Base-by-base conservation (phyloP, 2,797 vertebrate genomes). In the Molossus alvarezi region DNA sequence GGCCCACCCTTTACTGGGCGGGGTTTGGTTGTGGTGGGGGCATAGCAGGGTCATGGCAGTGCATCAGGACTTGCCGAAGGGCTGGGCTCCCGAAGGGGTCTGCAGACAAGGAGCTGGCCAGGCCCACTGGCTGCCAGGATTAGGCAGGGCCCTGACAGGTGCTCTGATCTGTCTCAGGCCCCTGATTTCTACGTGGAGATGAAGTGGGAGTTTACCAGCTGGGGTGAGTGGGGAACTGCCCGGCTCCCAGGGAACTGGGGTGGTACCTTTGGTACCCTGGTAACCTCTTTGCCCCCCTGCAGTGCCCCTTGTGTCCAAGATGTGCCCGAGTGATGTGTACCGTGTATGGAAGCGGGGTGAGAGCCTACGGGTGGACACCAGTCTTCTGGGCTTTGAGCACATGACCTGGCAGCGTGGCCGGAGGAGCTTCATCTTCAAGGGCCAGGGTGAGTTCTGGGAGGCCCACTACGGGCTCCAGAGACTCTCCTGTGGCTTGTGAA, bases 171-270 rank as follows among this genome's bases (percentile, higher is more conserved):
- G 20, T 97, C 98, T 14, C 96, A 99, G 99, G 99, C 99, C 0
- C 99, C 98, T 0, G 99, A 99, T 97, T 99, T 99, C 98, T 99
- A 99, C 10, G 99, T 99, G 98, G 99, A 99, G 98, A 99, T 99
- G 99, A 99, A 99, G 96, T 99, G 99, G 99, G 99, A 99, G 98
- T 99, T 99, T 98, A 99, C 99, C 55, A 99, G 99, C 98, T 99
- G 98, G 98, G 98, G 98, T 98, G 97, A 98, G 98, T 97, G 67
- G 53, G 80, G 77, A 45, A 45, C 65, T 53, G 60, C 29, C 53
- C 5, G 12, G 69, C 51, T 62, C n/a, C 25, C 12, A 11, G 62
- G 64, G 64, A 13, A 9, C 73, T 6, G 20, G 76, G 29, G 12
- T 10, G 45, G 96, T 90, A 15, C 27, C 37, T 65, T 41, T 11